Base-by-base conservation (phyloP, 2,888 invertebrate species). In the Abrostola tripartita region DNA sequence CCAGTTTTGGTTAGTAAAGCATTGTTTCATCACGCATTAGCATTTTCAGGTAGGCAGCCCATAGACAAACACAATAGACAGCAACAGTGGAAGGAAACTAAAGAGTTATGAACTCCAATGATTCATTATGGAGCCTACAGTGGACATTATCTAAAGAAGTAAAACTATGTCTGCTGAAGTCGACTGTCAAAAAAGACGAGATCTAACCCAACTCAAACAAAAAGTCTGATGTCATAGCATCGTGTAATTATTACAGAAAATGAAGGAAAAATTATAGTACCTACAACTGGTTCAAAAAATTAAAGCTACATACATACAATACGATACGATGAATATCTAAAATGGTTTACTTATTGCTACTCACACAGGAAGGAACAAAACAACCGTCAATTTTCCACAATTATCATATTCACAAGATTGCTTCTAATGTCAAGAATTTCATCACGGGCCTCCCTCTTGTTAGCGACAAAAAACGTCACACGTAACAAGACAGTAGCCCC, bases 401-500 rank as follows among this genome's bases (percentile, higher is more conserved):
- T 80, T 80, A 77, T 79, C 75, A 69, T 74, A 76, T 78, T 76
- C 68, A 78, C 77, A 49, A 85, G 85, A 85, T 85, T 85, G 80
- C 74, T 66, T 76, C 78, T 84, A 83, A 86, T 79, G 71, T 78
- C 68, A 78, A 80, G 81, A 82, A 82, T 85, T 83, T 88, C 86
- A 77, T 85, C 85, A 76, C 81, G 79, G 76, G 71, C 82, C 81
- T 77, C 77, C 81, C 73, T 75, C 81, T 85, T 84, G 77, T 82
- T 79, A 82, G 81, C 72, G 84, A 83, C 88, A 84, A 85, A 88
- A 85, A 83, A 81, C 71, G 53, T 72, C 83, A 85, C 76, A 78
- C 78, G 83, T 86, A 90, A 90, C 90, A 89, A 92, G 89, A 92
- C 92, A 87, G 92, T 91, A 92, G 92, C 92, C 74, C 76, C 72